phyloP scores from a whole-genome alignment of 2,797 vertebrate species.

The Neopelma chrysocephalum region DNA sequence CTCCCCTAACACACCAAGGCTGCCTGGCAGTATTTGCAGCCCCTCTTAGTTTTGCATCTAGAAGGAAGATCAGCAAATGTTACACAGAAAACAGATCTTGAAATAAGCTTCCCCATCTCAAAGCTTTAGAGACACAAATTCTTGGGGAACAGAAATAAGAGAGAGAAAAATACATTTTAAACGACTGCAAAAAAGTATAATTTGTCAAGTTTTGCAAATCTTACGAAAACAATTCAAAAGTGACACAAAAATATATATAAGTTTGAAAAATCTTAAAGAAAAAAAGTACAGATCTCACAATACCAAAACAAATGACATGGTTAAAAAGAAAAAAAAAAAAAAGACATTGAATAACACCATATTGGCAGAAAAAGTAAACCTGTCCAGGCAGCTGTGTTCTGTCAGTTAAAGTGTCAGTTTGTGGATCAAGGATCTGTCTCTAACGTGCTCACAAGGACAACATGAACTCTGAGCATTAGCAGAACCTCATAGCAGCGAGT shows the following conservation, averaged over 20 bases:
- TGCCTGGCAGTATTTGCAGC: background rate
- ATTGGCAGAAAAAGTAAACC: constrained; percentile 59
- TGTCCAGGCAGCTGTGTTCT: constrained; percentile 52
- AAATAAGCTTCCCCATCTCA: constrained; percentile 1
- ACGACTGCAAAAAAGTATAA: constrained; percentile 44
- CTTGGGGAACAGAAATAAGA: background rate
- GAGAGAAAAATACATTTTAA: constrained; percentile 49
- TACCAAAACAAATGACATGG: constrained; percentile 45
- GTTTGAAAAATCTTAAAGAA: constrained; percentile 59
- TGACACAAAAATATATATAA: constrained; percentile 67
- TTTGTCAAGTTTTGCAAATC: constrained; percentile 61
- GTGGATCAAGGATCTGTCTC: constrained; percentile 38
- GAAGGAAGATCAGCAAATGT: background rate
- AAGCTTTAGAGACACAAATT: background rate
- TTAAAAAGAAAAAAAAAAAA: constrained; percentile 28
- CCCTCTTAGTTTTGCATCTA: background rate
- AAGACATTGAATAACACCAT: constrained; percentile 48
- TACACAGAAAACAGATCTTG: constrained; percentile 1
- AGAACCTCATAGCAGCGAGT: constrained; percentile 64
- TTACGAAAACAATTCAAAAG: constrained; percentile 64
- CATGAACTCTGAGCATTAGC: constrained; percentile 41
- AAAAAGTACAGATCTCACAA: constrained; percentile 64
- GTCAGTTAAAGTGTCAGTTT: constrained; percentile 65
- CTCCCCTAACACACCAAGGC: background rate
- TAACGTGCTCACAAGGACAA: constrained; percentile 1